These are phyloP conservation scores for Macrophya annulata DNA, from an alignment of 2,888 invertebrate species.

Conservation along the genomic window DNA sequence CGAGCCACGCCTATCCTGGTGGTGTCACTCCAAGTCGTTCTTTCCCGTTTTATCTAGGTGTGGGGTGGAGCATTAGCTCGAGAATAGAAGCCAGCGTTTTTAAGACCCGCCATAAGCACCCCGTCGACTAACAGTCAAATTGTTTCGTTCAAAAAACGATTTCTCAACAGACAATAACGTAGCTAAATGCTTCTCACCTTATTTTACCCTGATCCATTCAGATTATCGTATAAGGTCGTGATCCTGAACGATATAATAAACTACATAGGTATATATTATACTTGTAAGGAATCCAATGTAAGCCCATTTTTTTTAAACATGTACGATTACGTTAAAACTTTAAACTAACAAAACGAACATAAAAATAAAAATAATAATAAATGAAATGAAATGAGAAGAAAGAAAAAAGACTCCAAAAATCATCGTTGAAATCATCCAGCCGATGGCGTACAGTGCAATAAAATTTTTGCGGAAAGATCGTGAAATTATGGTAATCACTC, in stretches of 20 bases:
- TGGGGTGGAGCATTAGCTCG: neutral
- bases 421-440: neutral
- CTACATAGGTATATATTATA: neutral
- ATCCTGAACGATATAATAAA: neutral
- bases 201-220: neutral
- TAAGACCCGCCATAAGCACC: neutral
- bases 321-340: neutral
- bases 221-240: neutral
- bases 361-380: neutral
- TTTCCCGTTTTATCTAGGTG: conserved; percentile 22
- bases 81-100: neutral
- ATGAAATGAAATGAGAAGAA: neutral
- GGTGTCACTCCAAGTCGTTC: conserved; percentile 49
- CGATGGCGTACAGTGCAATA: conserved; percentile 6
- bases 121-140: neutral
- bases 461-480: conserved; percentile 36
- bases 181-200: neutral
- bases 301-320: neutral
- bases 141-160: neutral
- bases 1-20: conserved; percentile 50
- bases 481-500: conserved; percentile 45
- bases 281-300: neutral
- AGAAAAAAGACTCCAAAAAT: neutral
- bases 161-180: neutral
- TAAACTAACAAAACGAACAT: too few species aligned